phyloP scores from a whole-genome alignment of 2,113 vertebrate genomes.

The Trichomycterus rosablanca region DNA sequence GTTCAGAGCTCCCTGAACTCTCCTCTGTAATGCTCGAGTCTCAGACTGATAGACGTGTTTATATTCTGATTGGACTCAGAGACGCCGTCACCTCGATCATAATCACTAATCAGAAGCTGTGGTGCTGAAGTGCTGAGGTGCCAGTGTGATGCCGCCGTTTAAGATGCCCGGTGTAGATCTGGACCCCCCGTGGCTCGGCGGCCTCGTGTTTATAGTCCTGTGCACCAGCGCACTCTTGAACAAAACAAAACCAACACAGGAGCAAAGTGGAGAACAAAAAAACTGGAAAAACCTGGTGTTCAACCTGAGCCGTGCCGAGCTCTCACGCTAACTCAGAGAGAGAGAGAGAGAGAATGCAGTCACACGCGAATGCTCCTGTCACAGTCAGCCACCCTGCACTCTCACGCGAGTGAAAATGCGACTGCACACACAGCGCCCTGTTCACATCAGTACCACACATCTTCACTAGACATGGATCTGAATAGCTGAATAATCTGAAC shows the following conservation, averaged over 20 bases:
- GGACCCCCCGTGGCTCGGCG: neutral
- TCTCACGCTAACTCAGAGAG: slow-evolving; percentile 70
- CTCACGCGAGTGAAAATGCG: slow-evolving; percentile 57
- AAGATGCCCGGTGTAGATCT: neutral
- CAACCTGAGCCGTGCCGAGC: slow-evolving; percentile 60
- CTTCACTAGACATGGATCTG: too few relatives aligned
- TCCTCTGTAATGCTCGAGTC: too few relatives aligned
- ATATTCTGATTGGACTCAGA: too few relatives aligned
- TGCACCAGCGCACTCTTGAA: slow-evolving; percentile 51
- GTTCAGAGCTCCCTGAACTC: too few relatives aligned
- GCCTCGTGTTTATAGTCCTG: slow-evolving; percentile 28
- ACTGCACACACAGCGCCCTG: slow-evolving; percentile 39
- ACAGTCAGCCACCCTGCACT: slow-evolving; percentile 54
- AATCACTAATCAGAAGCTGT: too few relatives aligned
- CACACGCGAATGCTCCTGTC: slow-evolving; percentile 68
- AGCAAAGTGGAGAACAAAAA: slow-evolving; percentile 49
- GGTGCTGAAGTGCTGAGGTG: too few relatives aligned
- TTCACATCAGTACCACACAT: slow-evolving; percentile 7
- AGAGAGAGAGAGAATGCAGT: slow-evolving; percentile 52
- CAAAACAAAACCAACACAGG: slow-evolving; percentile 54
- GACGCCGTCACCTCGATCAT: too few relatives aligned
- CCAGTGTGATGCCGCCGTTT: neutral
- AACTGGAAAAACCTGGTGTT: slow-evolving; percentile 76
- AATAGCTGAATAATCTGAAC: too few relatives aligned
- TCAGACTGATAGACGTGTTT: too few relatives aligned